phyloP scores from a whole-genome alignment of 1,140 invertebrate genomes.

The Bombus sylvicola region DNA sequence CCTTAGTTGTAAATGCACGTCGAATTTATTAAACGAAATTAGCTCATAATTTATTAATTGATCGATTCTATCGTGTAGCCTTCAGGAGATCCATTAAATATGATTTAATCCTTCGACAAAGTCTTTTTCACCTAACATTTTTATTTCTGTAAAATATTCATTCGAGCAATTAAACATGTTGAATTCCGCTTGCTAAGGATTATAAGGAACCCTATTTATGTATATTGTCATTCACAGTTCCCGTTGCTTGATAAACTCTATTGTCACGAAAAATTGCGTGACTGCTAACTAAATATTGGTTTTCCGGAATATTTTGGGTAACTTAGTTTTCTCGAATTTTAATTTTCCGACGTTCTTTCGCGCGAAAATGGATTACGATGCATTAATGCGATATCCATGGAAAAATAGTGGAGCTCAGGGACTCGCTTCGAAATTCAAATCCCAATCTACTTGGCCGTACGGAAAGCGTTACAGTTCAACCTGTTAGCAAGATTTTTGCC shows the following conservation, averaged over 20 bases:
- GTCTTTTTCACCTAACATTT: too few relatives aligned
- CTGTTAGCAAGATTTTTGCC: neutral
- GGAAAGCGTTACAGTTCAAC: neutral
- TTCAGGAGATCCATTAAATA: too few relatives aligned
- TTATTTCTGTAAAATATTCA: too few relatives aligned
- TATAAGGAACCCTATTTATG: neutral
- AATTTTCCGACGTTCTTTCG: neutral
- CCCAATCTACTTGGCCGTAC: neutral
- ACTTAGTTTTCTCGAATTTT: neutral
- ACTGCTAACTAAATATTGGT: neutral
- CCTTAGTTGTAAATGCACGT: neutral
- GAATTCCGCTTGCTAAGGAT: neutral
- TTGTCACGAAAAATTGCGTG: too few relatives aligned
- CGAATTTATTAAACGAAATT: constrained; percentile 32
- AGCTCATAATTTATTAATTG: neutral
- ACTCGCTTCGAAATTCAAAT: constrained; percentile 8
- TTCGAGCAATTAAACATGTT: neutral
- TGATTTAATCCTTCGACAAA: too few relatives aligned
- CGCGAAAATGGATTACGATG: neutral
- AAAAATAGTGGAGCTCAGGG: neutral
- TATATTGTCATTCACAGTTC: too few relatives aligned
- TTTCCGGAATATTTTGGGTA: neutral
- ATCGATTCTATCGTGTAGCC: neutral
- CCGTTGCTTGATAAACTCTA: neutral
- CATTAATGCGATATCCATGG: neutral